These are phyloP conservation scores for Turnix velox DNA, from an alignment of 2,113 vertebrate species.

Conservation along the genomic window DNA sequence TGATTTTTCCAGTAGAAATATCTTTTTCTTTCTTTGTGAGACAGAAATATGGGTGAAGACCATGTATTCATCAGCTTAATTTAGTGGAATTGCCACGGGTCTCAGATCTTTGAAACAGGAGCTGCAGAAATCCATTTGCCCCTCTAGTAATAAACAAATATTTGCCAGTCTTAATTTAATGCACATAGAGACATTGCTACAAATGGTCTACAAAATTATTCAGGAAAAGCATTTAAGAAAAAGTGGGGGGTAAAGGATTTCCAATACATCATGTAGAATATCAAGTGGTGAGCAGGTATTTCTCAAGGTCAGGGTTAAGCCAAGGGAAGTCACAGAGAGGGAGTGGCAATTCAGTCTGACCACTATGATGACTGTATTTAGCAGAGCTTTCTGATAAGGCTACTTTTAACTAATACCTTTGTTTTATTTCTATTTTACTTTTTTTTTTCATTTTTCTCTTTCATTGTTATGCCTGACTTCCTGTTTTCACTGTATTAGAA, in stretches of 20 bases:
- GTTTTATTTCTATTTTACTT: background rate
- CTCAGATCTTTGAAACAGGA: background rate
- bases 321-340: background rate
- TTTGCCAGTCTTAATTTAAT: background rate
- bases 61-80: background rate
- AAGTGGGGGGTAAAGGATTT: background rate
- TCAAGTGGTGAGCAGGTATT: background rate
- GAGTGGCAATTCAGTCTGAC: background rate
- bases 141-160: background rate
- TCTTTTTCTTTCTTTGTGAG: background rate
- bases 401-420: background rate
- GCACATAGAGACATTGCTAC: background rate
- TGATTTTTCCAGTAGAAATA: background rate
- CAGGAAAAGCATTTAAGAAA: background rate
- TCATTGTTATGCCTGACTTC: background rate
- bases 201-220: background rate
- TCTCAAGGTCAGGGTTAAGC: background rate
- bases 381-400: background rate
- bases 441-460: background rate
- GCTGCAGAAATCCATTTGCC: background rate
- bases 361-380: rapidly evolving
- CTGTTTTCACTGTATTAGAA: background rate
- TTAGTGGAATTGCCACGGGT: background rate
- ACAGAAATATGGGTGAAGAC: background rate
- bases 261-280: background rate